Evolutionary conservation across 2,888 invertebrate genomes (phyloP), one percentile per base, ranked within the genome.

Genomic region (Nomada lathburiana): DNA sequence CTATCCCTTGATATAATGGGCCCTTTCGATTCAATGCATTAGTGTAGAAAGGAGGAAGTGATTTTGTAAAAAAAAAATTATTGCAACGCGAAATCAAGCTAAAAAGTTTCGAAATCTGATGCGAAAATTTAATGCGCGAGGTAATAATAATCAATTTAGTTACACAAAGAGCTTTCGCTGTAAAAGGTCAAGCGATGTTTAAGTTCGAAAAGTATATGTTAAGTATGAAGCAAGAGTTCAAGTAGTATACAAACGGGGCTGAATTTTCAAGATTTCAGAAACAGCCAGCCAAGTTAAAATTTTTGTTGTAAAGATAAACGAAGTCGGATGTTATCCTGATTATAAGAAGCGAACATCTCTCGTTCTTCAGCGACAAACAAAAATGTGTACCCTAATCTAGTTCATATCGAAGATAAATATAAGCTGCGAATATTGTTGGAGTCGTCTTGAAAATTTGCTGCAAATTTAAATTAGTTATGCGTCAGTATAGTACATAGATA

Each of bases 331-430:
- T 26, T 44, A 44, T 16, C 11, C 26, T 57, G 57, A 53, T 59
- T 57, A 69, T 7, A 44, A 57, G 57, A n/a, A 57, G 36, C 23
- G 23, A 4, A 18, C 26, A 13, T 47, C 63, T 29, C 29, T 5
- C 13, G n/a, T 16, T n/a, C 29, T 52, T 18, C 3, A 44, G 57
- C 4, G 11, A 44, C 18, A 52, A n/a, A 52, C 44, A 57, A 4
- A 69, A 69, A 2, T 13, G 11, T 9, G n/a, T 47, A 60, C 44
- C 20, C 70, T 60, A 60, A 70, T 70, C 47, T n/a, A 20, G 20
- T 29, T n/a, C 70, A 47, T 44, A 47, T 29, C n/a, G 47, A 50
- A 60, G 70, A 60, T 47, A 60, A 70, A 70, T 70, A 70, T 70
- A 59, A 60, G 59, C n/a, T 29, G n/a, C 36, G 36, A 36, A 36